A percentile compares a stretch with the other conserved stretches of the same genome.
phyloP scores from a whole-genome alignment of 1,140 invertebrate genomes.

The Caenorhabditis brenneri region DNA sequence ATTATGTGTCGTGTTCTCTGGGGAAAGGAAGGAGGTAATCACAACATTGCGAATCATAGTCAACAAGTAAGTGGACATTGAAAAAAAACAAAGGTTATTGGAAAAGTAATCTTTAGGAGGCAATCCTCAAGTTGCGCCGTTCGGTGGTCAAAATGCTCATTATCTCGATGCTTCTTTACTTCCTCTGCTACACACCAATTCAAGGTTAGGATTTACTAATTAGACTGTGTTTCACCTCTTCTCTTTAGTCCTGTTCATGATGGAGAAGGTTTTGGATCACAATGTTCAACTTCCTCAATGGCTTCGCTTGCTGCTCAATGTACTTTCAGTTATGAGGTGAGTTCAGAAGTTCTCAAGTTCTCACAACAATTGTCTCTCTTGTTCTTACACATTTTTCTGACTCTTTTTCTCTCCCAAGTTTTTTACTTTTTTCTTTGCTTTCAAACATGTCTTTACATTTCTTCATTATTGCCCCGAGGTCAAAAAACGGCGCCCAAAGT shows the following conservation, averaged over 20 bases:
- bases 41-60: constrained; percentile 50
- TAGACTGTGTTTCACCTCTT: background rate
- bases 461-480: background rate
- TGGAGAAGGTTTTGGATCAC: constrained; percentile 33
- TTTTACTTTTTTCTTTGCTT: background rate
- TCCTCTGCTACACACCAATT: constrained; percentile 57
- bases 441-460: background rate
- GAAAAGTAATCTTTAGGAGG: background rate
- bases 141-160: constrained; percentile 59
- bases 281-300: constrained; percentile 31
- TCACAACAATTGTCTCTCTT: constrained; percentile 19
- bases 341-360: background rate
- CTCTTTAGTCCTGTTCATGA: constrained; percentile 36
- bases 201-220: constrained; percentile 44
- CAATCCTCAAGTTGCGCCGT: constrained; percentile 47
- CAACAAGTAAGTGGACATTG: constrained; percentile 28
- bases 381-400: background rate
- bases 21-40: constrained; percentile 37
- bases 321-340: constrained; percentile 49
- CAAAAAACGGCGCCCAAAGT: background rate
- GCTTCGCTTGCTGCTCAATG: constrained; percentile 50
- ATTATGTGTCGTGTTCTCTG: constrained; percentile 57
- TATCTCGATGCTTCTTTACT: constrained; percentile 58
- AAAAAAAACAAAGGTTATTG: too few species aligned
- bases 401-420: background rate